Base-by-base conservation (phyloP, 1,140 invertebrate genomes). In the Drosophila ercepeae region DNA sequence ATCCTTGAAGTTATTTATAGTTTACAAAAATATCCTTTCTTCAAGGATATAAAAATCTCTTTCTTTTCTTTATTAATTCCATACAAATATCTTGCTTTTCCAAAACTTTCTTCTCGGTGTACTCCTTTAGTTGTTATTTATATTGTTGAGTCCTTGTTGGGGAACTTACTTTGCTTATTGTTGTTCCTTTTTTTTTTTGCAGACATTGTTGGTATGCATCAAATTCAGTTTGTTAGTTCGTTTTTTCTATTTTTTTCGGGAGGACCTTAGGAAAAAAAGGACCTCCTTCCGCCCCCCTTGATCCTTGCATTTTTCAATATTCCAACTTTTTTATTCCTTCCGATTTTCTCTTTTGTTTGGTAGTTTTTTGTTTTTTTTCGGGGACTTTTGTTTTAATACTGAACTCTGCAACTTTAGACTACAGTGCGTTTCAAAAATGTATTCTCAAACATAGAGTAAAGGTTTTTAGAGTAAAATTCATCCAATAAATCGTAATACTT, bases 361-460 rank as follows among this genome's bases (percentile, higher is more conserved):
- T 13, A 16, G 27, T 49, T 49, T 60, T 41, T 59, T 68, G 55
- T 69, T 76, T 49, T 72, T 21, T 76, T 49, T 72, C 16, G 54
- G 45, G 27, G 59, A 65, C 78, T 82, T 79, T 79, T 86, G 71
- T 86, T 86, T 84, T 81, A 76, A 68, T 77, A 61, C 54, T 48
- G 23, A 69, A 65, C 68, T 77, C 76, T 64, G 44, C 27, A 32
- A 23, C 58, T 50, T 27, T 19, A 52, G 60, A 52, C 14, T 42
- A 53, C 64, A 67, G 64, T 67, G 4, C 39, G 46, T 16, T 6
- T 27, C 39, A 16, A 3, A 21, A 23, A 3, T 21, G 27, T 53
- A n/a, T n/a, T n/a, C n/a, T n/a, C n/a, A n/a, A n/a, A n/a, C n/a
- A n/a, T n/a, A n/a, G n/a, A n/a, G n/a, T n/a, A n/a, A n/a, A n/a